Percentiles rank a stretch among this genome's conserved stretches.
Conservation (phyloP, 1,140 invertebrate species). For the Drosophila suzukii region DNA sequence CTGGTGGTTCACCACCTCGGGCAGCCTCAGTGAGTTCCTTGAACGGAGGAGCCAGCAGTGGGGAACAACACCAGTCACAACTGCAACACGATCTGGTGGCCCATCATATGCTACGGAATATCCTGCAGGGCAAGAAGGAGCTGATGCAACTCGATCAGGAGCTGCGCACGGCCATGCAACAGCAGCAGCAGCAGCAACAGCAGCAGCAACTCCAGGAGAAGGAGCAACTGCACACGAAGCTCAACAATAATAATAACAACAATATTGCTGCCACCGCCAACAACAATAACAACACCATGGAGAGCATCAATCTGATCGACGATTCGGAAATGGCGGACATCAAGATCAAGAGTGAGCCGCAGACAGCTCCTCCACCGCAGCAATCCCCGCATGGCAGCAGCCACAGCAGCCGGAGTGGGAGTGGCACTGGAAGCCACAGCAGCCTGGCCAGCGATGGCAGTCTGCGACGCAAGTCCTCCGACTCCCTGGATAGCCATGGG, state of each 20-base stretch:
- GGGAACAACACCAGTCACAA: constrained; percentile 48
- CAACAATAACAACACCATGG: constrained; percentile 83
- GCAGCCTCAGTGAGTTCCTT: constrained; percentile 74
- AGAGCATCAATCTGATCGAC: constrained; percentile 78
- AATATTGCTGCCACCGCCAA: constrained; percentile 77
- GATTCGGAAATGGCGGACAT: constrained; percentile 75
- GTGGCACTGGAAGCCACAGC: constrained; percentile 42
- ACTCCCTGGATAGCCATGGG: constrained; percentile 61
- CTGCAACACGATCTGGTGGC: constrained; percentile 88
- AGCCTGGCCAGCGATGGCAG: constrained; percentile 65
- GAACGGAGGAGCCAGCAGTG: constrained; percentile 76
- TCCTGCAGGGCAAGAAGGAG: constrained; percentile 93
- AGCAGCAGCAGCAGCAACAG: constrained; percentile 85
- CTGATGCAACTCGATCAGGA: constrained; percentile 88
- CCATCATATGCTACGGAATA: constrained; percentile 93
- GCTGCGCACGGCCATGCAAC: constrained; percentile 85
- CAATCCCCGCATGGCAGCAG: constrained; percentile 66
- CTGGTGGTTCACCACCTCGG: constrained; percentile 58
- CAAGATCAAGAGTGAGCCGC: constrained; percentile 78
- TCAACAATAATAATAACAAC: constrained; percentile 84
- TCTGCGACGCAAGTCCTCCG: constrained; percentile 73
- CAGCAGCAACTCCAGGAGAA: constrained; percentile 86
- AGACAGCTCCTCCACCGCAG: constrained; percentile 43
- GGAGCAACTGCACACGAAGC: constrained; percentile 85
- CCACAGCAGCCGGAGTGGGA: constrained; percentile 56